Base-by-base conservation (phyloP, 2,113 vertebrate species). In the Probosciger aterrimus region DNA sequence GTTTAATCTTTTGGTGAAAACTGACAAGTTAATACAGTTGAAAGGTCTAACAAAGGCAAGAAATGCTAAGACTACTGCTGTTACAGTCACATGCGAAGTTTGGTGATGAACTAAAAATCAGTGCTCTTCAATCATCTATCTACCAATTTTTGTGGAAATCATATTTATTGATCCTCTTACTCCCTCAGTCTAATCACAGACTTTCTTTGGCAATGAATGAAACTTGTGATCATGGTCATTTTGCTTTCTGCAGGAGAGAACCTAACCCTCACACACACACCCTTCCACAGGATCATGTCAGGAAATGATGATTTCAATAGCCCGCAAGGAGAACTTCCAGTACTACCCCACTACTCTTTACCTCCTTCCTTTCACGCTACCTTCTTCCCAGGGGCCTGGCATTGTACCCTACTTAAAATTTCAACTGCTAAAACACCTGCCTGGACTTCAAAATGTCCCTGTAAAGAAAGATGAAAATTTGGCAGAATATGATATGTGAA, bases 1-100 rank as follows among this genome's bases (percentile, higher is more conserved):
- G 12, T 95, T 94, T 86, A 68, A 89, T 90, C 47, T 77, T 62
- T 53, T 37, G 25, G 55, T 88, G 53, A 79, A 88, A 96, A 92
- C 50, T 69, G 62, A 63, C 7, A 23, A 92, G 91, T 70, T 88
- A 46, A 46, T 20, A 39, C 92, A 86, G 46, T 49, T 41, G 17
- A 84, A 95, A 94, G 14, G 39, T 46, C 57, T 86, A 91, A 60
- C 28, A 88, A 94, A 85, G 43, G 44, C 11, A 14, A 90, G 67
- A 62, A 12, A 18, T 14, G 28, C 9, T 55, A 49, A 85, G 31
- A 35, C 44, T 71, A 64, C 39, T 88, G 68, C 57, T 57, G 17
- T 68, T 67, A 86, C 18, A 59, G 35, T 49, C 31, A 28, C 22
- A 76, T 1, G 5, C 0, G 1, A 90, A 69, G 37, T 39, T 74